phyloP scores from a whole-genome alignment of 2,888 invertebrate genomes.

The Eilema caniola region DNA sequence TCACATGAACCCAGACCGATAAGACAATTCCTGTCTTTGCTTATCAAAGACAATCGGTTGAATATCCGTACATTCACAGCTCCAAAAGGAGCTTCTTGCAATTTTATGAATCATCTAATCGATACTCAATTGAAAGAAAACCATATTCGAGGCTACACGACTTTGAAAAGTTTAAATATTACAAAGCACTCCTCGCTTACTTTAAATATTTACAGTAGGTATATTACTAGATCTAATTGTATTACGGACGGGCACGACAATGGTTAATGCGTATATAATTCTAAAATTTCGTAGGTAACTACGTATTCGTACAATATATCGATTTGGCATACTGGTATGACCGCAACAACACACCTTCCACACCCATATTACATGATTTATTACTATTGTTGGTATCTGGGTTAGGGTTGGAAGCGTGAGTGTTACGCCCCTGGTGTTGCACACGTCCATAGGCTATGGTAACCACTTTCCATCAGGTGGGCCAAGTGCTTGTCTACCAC shows the following conservation, averaged over 20 bases:
- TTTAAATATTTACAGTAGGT: neutral
- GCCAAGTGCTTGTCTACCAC: too few species aligned
- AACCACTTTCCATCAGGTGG: too few species aligned
- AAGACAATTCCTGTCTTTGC: neutral
- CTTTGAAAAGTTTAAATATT: neutral
- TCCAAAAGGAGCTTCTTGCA: neutral
- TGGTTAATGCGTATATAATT: neutral
- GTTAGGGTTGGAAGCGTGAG: too few species aligned
- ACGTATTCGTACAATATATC: neutral
- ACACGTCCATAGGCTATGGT: too few species aligned
- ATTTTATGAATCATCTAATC: neutral
- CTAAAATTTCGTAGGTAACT: neutral
- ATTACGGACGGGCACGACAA: neutral
- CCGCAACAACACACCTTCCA: neutral
- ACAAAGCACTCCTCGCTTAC: neutral
- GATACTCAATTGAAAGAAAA: neutral
- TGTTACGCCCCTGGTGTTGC: too few species aligned
- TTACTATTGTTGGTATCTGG: neutral
- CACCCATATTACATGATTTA: neutral
- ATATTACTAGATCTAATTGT: neutral
- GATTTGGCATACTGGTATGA: conserved; percentile 1
- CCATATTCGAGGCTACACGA: neutral
- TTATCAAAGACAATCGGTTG: neutral
- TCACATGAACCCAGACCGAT: neutral
- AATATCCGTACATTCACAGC: neutral